Evolutionary conservation across 2,113 vertebrate genomes (phyloP).

Genomic region (Cathartes aura): DNA sequence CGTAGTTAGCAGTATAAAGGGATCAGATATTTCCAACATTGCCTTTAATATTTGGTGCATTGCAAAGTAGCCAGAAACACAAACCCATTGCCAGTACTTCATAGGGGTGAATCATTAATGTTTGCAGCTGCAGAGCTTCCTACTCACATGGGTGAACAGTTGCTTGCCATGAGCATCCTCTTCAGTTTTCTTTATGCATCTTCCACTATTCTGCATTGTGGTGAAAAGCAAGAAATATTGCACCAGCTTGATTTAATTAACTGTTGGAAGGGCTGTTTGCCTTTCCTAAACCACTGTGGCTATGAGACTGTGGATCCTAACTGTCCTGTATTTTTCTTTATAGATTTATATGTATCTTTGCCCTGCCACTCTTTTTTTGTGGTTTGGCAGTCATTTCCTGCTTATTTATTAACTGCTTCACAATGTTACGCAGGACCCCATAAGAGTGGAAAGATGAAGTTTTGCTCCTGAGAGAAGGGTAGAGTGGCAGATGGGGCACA

Average conservation of each 20-base stretch:
- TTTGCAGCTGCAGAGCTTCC: neutral
- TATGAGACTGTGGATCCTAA: neutral
- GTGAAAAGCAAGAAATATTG: neutral
- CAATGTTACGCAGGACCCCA: neutral
- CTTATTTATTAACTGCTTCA: neutral
- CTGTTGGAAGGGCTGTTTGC: neutral
- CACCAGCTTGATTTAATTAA: neutral
- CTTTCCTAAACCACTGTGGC: neutral
- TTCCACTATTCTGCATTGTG: neutral
- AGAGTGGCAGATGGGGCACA: neutral
- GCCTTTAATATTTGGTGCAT: neutral
- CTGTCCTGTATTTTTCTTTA: neutral
- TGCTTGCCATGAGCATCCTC: neutral
- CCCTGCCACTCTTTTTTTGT: neutral
- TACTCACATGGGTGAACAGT: fast-evolving
- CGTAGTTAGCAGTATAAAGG: fast-evolving
- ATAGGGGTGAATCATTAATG: neutral
- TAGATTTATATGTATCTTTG: neutral
- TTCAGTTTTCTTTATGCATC: neutral
- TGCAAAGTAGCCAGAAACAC: neutral
- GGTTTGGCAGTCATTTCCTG: conserved; percentile 4
- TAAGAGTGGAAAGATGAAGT: neutral
- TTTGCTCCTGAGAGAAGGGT: neutral
- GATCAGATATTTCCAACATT: neutral
- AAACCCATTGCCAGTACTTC: neutral